Evolutionary conservation across 2,797 vertebrate species (phyloP).

Genomic region (Mycteria americana): DNA sequence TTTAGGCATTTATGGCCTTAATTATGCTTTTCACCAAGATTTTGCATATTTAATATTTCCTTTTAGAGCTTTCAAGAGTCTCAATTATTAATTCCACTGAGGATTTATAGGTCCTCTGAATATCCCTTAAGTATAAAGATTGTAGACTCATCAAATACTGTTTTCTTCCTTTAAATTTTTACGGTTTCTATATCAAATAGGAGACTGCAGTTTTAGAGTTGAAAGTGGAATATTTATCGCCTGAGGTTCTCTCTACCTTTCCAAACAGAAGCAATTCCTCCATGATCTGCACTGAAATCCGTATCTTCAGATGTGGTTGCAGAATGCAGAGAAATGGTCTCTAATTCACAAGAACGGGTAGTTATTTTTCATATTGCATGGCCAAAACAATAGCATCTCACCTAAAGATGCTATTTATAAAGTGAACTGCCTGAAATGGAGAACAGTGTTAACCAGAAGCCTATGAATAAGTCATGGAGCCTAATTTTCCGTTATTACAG

Average conservation of each 20-base stretch:
- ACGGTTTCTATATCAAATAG: slow-evolving; percentile 54
- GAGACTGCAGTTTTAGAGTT: slow-evolving; percentile 9
- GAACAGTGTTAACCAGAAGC: slow-evolving; percentile 72
- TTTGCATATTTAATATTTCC: slow-evolving; percentile 79
- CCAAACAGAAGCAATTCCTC: background rate
- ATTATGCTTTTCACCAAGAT: slow-evolving; percentile 76
- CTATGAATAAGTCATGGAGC: slow-evolving; percentile 78
- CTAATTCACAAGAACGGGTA: background rate
- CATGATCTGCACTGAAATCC: background rate
- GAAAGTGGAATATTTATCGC: slow-evolving; percentile 6
- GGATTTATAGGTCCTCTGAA: slow-evolving; percentile 71
- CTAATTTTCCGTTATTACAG: slow-evolving; percentile 81
- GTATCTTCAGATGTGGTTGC: background rate
- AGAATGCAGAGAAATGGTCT: background rate
- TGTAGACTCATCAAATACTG: slow-evolving; percentile 73
- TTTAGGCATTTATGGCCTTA: slow-evolving; percentile 67
- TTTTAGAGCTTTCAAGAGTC: slow-evolving; percentile 74
- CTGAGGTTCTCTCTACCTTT: background rate
- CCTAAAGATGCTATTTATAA: slow-evolving; percentile 65
- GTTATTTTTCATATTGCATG: background rate
- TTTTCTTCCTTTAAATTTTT: slow-evolving; percentile 69
- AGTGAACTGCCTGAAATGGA: slow-evolving; percentile 53
- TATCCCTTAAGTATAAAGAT: slow-evolving; percentile 69
- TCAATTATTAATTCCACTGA: slow-evolving; percentile 75
- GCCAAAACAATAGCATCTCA: slow-evolving; percentile 34